These are phyloP conservation scores for Ditula angustiorana DNA, from an alignment of 2,888 invertebrate genomes.

Conservation along the genomic window DNA sequence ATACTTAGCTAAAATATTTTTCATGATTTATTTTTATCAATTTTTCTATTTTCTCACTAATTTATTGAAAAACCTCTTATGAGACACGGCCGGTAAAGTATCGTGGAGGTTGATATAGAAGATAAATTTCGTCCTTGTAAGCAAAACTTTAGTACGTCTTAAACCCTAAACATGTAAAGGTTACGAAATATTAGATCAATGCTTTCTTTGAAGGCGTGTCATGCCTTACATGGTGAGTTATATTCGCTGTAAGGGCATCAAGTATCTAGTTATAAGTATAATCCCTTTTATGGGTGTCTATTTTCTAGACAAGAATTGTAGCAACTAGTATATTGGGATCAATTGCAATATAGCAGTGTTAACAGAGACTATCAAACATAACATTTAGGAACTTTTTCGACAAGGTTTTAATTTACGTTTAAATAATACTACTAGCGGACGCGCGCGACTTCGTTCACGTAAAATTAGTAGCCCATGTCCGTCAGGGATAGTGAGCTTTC, in stretches of 20 bases:
- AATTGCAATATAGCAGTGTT: not conserved
- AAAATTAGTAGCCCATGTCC: too few species aligned
- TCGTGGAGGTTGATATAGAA: too few species aligned
- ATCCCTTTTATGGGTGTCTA: not conserved
- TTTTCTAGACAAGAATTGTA: constrained; percentile 1
- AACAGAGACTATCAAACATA: not conserved
- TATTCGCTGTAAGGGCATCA: not conserved
- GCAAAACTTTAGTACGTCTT: not conserved
- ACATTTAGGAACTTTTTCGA: too few species aligned
- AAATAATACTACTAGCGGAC: too few species aligned
- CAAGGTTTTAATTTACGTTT: too few species aligned
- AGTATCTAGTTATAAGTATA: not conserved
- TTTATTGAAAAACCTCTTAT: too few species aligned
- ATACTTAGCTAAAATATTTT: too few species aligned
- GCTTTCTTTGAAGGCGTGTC: not conserved
- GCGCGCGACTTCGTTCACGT: too few species aligned
- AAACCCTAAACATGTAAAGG: not conserved
- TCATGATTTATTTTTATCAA: too few species aligned
- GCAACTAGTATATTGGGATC: not conserved
- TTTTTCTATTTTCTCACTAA: too few species aligned
- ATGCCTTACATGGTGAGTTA: not conserved
- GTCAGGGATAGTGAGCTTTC: too few species aligned
- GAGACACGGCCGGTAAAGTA: too few species aligned
- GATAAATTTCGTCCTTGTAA: not conserved
- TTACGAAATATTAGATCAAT: not conserved